phyloP scores from a whole-genome alignment of 2,888 invertebrate genomes.

The Drosophila planitibia region DNA sequence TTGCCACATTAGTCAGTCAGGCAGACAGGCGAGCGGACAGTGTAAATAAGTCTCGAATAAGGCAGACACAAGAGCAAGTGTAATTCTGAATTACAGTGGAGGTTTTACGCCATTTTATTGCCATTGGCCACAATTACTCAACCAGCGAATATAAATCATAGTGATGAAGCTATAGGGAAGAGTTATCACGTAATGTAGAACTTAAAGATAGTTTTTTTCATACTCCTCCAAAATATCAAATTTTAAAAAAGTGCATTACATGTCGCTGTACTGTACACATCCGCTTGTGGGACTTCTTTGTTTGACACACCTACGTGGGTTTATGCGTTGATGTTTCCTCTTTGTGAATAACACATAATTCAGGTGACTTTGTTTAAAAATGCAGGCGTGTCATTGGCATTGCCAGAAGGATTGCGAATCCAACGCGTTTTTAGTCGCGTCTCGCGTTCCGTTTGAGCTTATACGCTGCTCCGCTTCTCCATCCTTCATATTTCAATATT shows the following conservation, averaged over 20 bases:
- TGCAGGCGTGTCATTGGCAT: slow-evolving; percentile 51
- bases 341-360: slow-evolving; percentile 18
- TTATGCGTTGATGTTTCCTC: slow-evolving; percentile 21
- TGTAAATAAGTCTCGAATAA: neutral
- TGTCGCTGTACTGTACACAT: slow-evolving; percentile 1
- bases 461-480: neutral
- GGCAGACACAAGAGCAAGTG: neutral
- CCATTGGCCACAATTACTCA: neutral
- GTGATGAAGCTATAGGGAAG: neutral
- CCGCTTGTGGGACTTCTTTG: slow-evolving; percentile 30
- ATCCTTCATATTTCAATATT: neutral
- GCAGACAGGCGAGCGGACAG: slow-evolving; percentile 1
- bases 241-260: neutral
- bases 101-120: neutral
- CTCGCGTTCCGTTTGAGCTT: slow-evolving; percentile 9
- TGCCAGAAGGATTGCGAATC: slow-evolving; percentile 38
- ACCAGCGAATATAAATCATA: neutral
- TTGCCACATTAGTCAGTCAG: slow-evolving; percentile 22
- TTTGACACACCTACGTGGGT: slow-evolving; percentile 22
- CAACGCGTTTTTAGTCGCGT: slow-evolving; percentile 1
- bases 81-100: neutral
- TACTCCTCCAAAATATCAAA: neutral
- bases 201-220: neutral
- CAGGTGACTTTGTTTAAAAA: slow-evolving; percentile 20
- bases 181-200: neutral